Base-by-base conservation (phyloP, 2,113 vertebrate genomes). In the Psittacara wagleri region DNA sequence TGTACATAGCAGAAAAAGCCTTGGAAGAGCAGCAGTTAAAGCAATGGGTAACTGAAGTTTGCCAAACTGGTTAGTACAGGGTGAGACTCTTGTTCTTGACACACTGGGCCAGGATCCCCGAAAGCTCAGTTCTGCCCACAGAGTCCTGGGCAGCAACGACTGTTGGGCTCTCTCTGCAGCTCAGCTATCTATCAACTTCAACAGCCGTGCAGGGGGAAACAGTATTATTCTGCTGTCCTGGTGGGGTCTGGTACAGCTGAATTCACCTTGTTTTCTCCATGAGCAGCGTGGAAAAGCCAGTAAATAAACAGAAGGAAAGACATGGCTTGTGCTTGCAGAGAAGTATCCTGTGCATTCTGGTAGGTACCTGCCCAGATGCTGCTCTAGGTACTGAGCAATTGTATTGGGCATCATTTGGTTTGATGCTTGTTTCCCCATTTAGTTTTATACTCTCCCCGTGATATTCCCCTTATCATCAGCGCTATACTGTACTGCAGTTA, bases 121-220 rank as follows among this genome's bases (percentile, higher is more conserved):
- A 18, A 31, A 19, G 13, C 49, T 11, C 1, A 1, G 43, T 24
- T 57, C 43, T 37, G 29, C 41, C 37, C 5, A 4, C 28, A 48
- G 51, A 37, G 27, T n/a, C 25, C 46, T 3, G 1, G 23, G 22
- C 74, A 57, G 57, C 2, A 0, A 10, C 2, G 6, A 8, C 1
- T 3, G 35, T 17, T 4, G 6, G 3, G 16, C 33, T 35, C 18
- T 23, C 41, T 24, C 41, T 19, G 33, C 51, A 85, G 14, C 49
- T 33, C 73, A 78, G 55, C 15, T 33, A 5, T 5, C 5, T 18
- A 24, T 24, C 20, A 46, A 9, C 41, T 17, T n/a, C 13, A 39
- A 25, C 44, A 69, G 37, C 54, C 27, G 11, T 4, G 33, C 33
- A 39, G 23, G 28, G 10, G 8, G 17, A 23, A 64, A 43, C 10